Evolutionary conservation across 2,888 invertebrate species (phyloP).

Genomic region (Scaptomyza cyrtandrae): DNA sequence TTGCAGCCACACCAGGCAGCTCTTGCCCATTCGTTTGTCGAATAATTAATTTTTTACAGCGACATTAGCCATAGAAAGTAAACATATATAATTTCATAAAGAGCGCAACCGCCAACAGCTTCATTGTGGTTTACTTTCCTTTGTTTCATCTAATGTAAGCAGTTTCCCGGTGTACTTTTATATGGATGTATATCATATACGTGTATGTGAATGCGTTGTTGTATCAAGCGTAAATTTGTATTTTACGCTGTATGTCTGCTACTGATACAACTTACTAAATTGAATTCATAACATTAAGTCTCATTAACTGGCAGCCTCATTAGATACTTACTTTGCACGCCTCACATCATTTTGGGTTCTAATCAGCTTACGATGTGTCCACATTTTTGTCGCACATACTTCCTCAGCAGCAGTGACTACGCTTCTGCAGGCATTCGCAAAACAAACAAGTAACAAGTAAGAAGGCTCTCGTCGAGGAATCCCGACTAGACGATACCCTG

Average conservation of each 20-base stretch:
- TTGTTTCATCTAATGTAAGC: conserved; percentile 1
- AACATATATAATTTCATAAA: conserved; percentile 1
- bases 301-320: conserved; percentile 45
- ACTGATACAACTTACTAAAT: conserved; percentile 64
- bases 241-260: conserved; percentile 6
- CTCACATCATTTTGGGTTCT: conserved; percentile 38
- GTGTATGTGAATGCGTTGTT: not conserved
- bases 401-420: conserved; percentile 12
- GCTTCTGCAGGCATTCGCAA: conserved; percentile 7
- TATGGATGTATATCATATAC: too few relatives aligned
- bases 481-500: too few relatives aligned
- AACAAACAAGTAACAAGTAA: not conserved
- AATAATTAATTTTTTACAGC: conserved; percentile 61
- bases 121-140: not conserved
- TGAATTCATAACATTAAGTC: conserved; percentile 57
- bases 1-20: conserved; percentile 20
- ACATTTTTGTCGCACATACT: conserved; percentile 35
- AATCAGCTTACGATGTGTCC: conserved; percentile 69
- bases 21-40: conserved; percentile 37
- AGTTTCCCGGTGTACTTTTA: not conserved
- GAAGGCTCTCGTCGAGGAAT: too few relatives aligned
- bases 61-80: conserved; percentile 41
- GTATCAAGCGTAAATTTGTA: conserved; percentile 6
- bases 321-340: conserved; percentile 37
- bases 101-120: not conserved